Evolutionary conservation across 2,888 invertebrate genomes (phyloP).

Genomic region (Gnatocerus cornutus): DNA sequence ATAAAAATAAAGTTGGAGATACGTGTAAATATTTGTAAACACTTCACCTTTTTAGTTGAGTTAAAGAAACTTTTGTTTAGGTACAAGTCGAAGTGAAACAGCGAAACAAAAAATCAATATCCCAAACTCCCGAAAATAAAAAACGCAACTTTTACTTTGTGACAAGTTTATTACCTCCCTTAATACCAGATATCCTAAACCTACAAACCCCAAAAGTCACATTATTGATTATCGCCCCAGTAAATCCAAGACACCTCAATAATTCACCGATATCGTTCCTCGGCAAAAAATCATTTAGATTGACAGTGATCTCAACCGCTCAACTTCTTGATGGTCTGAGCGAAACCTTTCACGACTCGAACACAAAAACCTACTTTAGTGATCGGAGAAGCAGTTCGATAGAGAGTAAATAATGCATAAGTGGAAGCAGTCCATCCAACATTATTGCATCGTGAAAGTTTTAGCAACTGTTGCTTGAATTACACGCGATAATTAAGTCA

Average conservation of each 20-base stretch:
- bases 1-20: too few species aligned
- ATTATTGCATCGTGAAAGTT: not conserved
- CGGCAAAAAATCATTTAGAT: slow-evolving; percentile 23
- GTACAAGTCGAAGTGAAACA: too few species aligned
- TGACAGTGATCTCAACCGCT: slow-evolving; percentile 19
- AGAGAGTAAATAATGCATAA: slow-evolving; percentile 35
- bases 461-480: slow-evolving; percentile 1
- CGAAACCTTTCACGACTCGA: slow-evolving; percentile 18
- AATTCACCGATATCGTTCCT: slow-evolving; percentile 6
- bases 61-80: too few species aligned
- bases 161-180: too few species aligned
- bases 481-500: not conserved
- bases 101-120: too few species aligned
- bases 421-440: slow-evolving; percentile 5
- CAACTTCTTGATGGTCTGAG: slow-evolving; percentile 13
- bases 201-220: slow-evolving; percentile 1
- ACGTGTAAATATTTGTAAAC: too few species aligned
- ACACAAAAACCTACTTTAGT: slow-evolving; percentile 34
- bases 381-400: slow-evolving; percentile 12
- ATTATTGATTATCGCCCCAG: slow-evolving; percentile 6
- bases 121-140: too few species aligned
- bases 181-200: not conserved
- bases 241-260: slow-evolving; percentile 13
- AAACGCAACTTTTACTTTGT: too few species aligned
- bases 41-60: too few species aligned